These are phyloP conservation scores for Erebia ligea DNA, from an alignment of 2,888 invertebrate genomes.

Conservation along the genomic window DNA sequence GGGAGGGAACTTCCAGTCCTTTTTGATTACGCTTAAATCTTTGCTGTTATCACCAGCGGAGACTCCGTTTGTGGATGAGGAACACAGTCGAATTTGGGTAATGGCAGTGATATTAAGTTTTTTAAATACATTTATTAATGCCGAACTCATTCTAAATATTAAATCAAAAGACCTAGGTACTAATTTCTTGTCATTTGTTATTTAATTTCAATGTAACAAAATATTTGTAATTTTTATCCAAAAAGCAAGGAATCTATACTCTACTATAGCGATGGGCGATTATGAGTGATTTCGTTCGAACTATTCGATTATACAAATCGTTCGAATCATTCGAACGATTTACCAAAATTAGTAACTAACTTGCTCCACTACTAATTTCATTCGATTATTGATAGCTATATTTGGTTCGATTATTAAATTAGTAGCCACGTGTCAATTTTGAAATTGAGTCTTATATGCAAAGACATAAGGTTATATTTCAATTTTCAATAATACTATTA, in stretches of 20 bases:
- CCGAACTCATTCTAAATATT: slow-evolving; percentile 57
- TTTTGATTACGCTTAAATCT: slow-evolving; percentile 60
- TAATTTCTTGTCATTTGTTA: background rate
- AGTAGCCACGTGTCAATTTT: too few species aligned
- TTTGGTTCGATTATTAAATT: too few species aligned
- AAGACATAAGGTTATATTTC: too few species aligned
- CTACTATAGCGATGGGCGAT: too few species aligned
- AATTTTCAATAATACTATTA: too few species aligned
- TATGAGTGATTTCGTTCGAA: too few species aligned
- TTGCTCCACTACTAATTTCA: too few species aligned
- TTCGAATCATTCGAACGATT: too few species aligned
- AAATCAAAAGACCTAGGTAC: background rate
- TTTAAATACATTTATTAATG: slow-evolving; percentile 67
- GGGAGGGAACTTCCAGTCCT: slow-evolving; percentile 77
- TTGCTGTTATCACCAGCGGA: slow-evolving; percentile 42
- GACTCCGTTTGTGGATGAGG: slow-evolving; percentile 49
- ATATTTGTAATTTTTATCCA: background rate
- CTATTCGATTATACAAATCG: too few species aligned
- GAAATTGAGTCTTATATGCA: too few species aligned
- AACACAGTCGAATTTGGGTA: slow-evolving; percentile 59
- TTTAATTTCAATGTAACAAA: background rate
- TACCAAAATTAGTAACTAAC: too few species aligned
- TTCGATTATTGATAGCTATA: too few species aligned
- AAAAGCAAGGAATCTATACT: background rate
- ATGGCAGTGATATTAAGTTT: slow-evolving; percentile 59